These are phyloP conservation scores for Saccostrea cuccullata DNA, from an alignment of 1,140 invertebrate genomes.

Conservation along the genomic window DNA sequence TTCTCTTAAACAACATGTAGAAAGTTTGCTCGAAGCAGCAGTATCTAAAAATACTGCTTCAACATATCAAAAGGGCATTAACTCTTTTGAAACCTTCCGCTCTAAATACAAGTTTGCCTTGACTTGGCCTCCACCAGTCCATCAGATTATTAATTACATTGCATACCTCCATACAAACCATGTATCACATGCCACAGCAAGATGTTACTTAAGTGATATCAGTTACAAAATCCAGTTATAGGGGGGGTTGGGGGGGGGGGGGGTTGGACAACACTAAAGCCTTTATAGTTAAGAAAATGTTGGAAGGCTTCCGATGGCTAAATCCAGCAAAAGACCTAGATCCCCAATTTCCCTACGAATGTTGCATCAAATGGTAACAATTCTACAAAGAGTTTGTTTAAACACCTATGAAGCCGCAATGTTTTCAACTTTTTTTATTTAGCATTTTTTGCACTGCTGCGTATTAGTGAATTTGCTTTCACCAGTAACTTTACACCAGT, in stretches of 20 bases:
- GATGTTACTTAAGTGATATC: no score
- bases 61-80: no score
- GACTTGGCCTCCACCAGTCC: no score
- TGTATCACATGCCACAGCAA: not conserved
- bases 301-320: constrained; percentile 36
- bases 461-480: not conserved
- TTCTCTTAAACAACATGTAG: no score
- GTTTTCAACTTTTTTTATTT: not conserved
- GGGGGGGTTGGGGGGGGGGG: no score
- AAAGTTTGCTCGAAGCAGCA: no score
- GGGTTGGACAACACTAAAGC: not conserved
- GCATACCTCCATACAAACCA: not conserved
- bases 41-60: no score
- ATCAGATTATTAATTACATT: constrained; percentile 31
- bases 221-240: no score
- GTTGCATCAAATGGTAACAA: not conserved
- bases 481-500: not conserved
- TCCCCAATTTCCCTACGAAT: no score
- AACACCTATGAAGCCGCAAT: not conserved
- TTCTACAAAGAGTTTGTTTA: not conserved
- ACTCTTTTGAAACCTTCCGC: no score
- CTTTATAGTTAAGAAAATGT: not conserved
- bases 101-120: no score
- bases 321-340: constrained; percentile 15
- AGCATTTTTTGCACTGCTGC: constrained; percentile 8